Evolutionary conservation across 2,797 vertebrate species (phyloP).

Genomic region (Microctenopoma lineatum): DNA sequence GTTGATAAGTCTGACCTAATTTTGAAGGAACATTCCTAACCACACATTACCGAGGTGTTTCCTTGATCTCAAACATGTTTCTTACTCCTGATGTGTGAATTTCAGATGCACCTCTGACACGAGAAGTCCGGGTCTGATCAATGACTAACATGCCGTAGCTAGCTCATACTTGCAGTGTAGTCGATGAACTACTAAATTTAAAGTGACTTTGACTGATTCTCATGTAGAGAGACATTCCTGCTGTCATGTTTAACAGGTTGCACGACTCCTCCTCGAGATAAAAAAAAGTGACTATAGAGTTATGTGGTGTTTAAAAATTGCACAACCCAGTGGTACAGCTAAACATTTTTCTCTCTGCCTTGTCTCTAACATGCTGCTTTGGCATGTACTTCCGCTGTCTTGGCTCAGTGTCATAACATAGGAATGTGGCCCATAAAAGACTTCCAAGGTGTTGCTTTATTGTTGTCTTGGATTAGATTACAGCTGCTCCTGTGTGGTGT

Average conservation of each 20-base stretch:
- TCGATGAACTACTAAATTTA: neutral
- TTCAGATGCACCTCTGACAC: neutral
- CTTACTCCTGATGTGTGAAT: constrained; percentile 20
- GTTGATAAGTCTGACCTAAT: neutral
- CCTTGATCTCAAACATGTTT: neutral
- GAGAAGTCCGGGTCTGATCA: neutral
- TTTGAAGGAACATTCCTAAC: neutral
- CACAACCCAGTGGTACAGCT: constrained; percentile 2
- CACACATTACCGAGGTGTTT: neutral
- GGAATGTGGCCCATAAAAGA: constrained; percentile 42
- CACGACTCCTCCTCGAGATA: neutral
- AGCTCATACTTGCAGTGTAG: neutral
- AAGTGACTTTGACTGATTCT: neutral
- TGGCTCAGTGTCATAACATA: constrained; percentile 13
- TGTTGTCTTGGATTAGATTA: constrained; percentile 40
- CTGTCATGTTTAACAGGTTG: neutral
- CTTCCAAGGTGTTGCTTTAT: constrained; percentile 46
- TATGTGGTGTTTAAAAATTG: neutral
- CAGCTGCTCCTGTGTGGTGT: constrained; percentile 37
- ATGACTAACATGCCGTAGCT: neutral
- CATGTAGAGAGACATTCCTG: neutral
- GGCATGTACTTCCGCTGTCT: constrained; percentile 1
- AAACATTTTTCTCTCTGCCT: neutral
- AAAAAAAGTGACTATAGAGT: neutral
- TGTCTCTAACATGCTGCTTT: neutral